These are phyloP conservation scores for Tenthredo distinguenda DNA, from an alignment of 2,888 invertebrate species.

Conservation along the genomic window DNA sequence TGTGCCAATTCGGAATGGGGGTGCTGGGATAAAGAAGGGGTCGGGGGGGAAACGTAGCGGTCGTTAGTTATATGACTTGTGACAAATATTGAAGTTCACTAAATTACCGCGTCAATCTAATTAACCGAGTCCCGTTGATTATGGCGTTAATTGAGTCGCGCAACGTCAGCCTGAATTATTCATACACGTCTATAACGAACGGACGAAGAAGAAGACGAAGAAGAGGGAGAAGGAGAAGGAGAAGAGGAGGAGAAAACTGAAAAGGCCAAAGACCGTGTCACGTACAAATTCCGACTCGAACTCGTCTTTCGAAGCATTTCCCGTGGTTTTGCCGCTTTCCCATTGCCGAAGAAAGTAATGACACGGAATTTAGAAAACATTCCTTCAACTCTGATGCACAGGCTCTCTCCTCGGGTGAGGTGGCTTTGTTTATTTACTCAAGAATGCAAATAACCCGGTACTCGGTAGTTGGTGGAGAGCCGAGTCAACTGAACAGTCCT, in stretches of 20 bases:
- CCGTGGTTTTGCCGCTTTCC: not conserved
- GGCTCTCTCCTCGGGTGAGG: not conserved
- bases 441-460: constrained; percentile 15
- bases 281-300: not conserved
- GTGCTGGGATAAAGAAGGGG: not conserved
- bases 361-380: no score
- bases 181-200: not conserved
- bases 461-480: not conserved
- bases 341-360: no score
- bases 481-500: not conserved
- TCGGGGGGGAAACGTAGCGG: not conserved
- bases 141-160: not conserved
- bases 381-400: no score
- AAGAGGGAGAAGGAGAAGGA: not conserved
- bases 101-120: not conserved
- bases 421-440: constrained; percentile 14
- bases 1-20: not conserved
- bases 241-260: not conserved
- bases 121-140: not conserved
- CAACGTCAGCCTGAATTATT: not conserved
- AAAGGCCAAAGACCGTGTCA: not conserved
- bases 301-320: not conserved
- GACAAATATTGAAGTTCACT: constrained; percentile 17
- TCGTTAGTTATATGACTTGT: not conserved
- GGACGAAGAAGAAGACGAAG: not conserved